Evolutionary conservation across 2,113 vertebrate species (phyloP), one percentile per base, ranked within the genome.

Genomic region (Apteryx mantelli): DNA sequence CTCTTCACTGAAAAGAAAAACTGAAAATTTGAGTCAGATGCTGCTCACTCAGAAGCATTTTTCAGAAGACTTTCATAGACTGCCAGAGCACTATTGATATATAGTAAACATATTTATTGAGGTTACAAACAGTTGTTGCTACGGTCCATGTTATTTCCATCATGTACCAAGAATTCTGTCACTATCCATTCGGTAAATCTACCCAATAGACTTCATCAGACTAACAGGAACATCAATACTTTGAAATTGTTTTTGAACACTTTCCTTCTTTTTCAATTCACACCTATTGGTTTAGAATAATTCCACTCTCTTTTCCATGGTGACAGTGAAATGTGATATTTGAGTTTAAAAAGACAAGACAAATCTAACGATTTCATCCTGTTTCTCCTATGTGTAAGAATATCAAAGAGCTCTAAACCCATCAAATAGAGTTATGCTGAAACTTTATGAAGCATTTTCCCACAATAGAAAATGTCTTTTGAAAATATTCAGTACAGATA

Each of bases 191-290:
- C 7, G 26, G 20, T 32, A 85, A 79, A 82, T 13, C 17, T 74
- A 22, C 9, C 42, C 0, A 0, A 32, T 19, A 40, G 25, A 82
- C 77, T 86, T 58, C 52, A 76, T 56, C n/a, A 50, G 74, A 70
- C 70, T 75, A 86, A 92, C 60, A 69, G 76, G 46, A 95, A 82
- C 44, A 82, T 73, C 86, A 92, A 85, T 82, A 94, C 70, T 89
- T 80, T 15, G 25, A 91, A 84, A 91, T n/a, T 56, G 69, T 18
- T 93, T 89, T 40, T 89, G 48, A 92, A 81, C 38, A 73, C 63
- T 79, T 91, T 14, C 46, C 63, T 70, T 61, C 73, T 75, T 83
- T 58, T 70, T 63, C 76, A 83, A 52, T 95, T 96, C 82, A 89
- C 65, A 73, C 77, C 73, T 46, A 65, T 69, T 38, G 56, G 50